These are phyloP conservation scores for Nomia melanderi DNA, from an alignment of 1,140 invertebrate species.

Conservation along the genomic window DNA sequence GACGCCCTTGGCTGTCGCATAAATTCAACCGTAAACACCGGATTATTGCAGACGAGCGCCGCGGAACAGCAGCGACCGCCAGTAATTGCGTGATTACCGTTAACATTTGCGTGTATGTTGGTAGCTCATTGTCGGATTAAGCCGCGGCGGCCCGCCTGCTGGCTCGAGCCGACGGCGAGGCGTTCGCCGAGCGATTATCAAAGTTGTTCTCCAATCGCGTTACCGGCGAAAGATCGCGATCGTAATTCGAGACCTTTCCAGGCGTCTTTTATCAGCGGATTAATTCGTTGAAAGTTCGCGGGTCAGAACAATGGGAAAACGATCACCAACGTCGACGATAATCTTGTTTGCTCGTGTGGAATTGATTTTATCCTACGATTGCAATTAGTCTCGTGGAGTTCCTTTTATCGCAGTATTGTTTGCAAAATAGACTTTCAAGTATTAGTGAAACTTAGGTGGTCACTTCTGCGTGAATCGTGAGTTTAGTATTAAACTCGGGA, in stretches of 20 bases:
- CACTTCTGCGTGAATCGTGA: no score
- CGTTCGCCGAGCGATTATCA: slow-evolving; percentile 1
- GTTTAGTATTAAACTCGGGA: no score
- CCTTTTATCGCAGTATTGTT: no score
- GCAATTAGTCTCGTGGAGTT: no score
- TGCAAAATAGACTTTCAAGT: no score
- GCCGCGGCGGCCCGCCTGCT: background rate
- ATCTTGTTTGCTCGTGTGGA: no score
- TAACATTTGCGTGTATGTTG: slow-evolving; percentile 33
- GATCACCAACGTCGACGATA: no score
- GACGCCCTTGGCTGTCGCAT: background rate
- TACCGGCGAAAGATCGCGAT: background rate
- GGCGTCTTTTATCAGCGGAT: no score
- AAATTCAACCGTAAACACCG: slow-evolving; percentile 30
- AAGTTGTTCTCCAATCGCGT: background rate
- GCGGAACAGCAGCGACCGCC: background rate
- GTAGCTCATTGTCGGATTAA: slow-evolving; percentile 27
- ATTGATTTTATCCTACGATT: no score
- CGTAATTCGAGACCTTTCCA: background rate
- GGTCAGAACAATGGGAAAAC: no score
- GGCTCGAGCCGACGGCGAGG: background rate
- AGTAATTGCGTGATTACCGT: slow-evolving; percentile 42
- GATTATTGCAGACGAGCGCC: slow-evolving; percentile 32
- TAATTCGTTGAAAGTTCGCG: background rate
- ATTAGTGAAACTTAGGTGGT: no score